Evolutionary conservation across 2,113 vertebrate genomes (phyloP).

Genomic region (Baryphthengus martii): DNA sequence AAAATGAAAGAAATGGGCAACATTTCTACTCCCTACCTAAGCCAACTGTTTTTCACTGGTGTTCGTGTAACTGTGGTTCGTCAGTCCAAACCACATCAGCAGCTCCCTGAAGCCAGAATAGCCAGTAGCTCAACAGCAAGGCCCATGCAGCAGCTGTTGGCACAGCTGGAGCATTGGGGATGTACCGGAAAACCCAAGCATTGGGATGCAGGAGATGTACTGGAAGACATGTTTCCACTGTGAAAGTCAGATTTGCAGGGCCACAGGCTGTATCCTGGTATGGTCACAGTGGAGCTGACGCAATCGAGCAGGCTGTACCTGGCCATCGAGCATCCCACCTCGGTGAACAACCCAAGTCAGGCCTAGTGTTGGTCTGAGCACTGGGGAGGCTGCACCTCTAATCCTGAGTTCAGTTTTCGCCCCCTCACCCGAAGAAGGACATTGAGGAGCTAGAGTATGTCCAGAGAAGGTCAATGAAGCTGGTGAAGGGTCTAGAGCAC

Average conservation of each 20-base stretch:
- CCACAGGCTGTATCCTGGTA: not conserved
- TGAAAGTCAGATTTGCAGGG: rapidly evolving
- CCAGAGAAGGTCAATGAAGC: not conserved
- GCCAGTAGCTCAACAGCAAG: not conserved
- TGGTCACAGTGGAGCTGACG: rapidly evolving
- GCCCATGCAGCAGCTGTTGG: rapidly evolving
- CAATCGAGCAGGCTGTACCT: not conserved
- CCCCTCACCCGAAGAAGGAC: not conserved
- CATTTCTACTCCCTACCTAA: not conserved
- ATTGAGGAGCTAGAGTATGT: not conserved
- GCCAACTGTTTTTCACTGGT: not conserved
- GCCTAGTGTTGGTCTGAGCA: rapidly evolving
- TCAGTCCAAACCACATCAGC: not conserved
- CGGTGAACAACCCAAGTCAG: not conserved
- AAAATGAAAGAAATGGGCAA: not conserved
- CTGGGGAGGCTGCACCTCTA: not conserved
- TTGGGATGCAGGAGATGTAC: not conserved
- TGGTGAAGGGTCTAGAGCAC: not conserved
- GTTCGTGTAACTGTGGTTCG: not conserved
- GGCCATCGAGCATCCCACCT: not conserved
- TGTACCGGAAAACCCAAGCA: rapidly evolving
- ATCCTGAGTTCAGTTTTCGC: not conserved
- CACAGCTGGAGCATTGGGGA: too few relatives aligned
- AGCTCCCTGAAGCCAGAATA: not conserved
- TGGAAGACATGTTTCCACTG: rapidly evolving